Percentiles rank a stretch among this genome's conserved stretches.
Evolutionary conservation across 2,113 vertebrate genomes (phyloP).

Genomic region (Ageneiosus marmoratus): DNA sequence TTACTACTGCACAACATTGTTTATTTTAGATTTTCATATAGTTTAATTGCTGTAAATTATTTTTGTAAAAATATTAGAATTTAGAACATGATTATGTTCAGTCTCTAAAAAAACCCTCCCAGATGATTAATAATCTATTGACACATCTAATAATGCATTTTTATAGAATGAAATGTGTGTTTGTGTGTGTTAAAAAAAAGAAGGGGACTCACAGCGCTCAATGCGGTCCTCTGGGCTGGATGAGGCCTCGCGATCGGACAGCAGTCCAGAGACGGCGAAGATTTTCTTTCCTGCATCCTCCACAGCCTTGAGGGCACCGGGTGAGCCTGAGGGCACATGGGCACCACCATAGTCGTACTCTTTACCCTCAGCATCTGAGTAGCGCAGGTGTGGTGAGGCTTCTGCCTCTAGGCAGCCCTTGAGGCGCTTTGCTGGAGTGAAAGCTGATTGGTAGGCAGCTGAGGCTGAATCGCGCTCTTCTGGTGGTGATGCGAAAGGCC

Average conservation of each 20-base stretch:
- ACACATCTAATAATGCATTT: conserved; percentile 1
- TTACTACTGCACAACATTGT: neutral
- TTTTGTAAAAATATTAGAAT: neutral
- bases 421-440: conserved; percentile 96
- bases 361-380: conserved; percentile 97
- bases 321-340: conserved; percentile 92
- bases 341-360: conserved; percentile 92
- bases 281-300: conserved; percentile 98
- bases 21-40: neutral
- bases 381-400: conserved; percentile 93
- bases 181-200: neutral
- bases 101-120: neutral
- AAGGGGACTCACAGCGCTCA: conserved; percentile 92
- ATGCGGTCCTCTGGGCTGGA: conserved; percentile 97
- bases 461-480: conserved; percentile 90
- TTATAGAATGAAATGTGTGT: neutral
- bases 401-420: conserved; percentile 97
- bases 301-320: conserved; percentile 89
- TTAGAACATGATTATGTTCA: neutral
- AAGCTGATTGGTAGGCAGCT: conserved; percentile 96
- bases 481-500: conserved; percentile 90
- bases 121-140: neutral
- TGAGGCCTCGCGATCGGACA: conserved; percentile 96
- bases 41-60: neutral
- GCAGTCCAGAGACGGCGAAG: conserved; percentile 96